Percentiles rank a stretch among this genome's conserved stretches.
These are phyloP conservation scores for Urocynchramus pylzowi DNA, from an alignment of 2,113 vertebrate genomes.

Conservation along the genomic window DNA sequence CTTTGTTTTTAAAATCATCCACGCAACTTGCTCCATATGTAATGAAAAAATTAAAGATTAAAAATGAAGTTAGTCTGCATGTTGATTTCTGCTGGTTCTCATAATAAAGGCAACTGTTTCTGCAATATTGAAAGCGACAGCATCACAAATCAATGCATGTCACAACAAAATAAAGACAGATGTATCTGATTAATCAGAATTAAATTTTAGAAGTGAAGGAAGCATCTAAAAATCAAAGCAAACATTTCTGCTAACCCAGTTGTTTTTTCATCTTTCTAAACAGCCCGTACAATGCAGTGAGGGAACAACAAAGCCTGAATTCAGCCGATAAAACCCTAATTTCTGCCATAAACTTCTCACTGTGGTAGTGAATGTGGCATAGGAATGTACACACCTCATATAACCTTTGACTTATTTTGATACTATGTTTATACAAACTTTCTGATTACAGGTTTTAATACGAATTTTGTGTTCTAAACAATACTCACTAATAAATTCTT, in stretches of 20 bases:
- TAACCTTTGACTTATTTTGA: background rate
- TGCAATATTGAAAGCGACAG: constrained; percentile 64
- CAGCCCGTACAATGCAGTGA: background rate
- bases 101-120: constrained; percentile 68
- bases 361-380: background rate
- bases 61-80: constrained; percentile 49
- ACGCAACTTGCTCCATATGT: background rate
- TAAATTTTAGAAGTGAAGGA: constrained; percentile 68
- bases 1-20: constrained; percentile 30
- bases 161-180: constrained; percentile 72
- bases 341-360: background rate
- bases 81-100: constrained; percentile 54
- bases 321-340: background rate
- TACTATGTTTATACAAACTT: background rate
- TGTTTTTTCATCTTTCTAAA: background rate
- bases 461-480: background rate
- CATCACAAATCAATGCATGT: constrained; percentile 74
- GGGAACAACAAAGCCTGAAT: constrained; percentile 1
- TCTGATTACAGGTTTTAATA: background rate
- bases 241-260: constrained; percentile 20
- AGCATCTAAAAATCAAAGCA: constrained; percentile 64
- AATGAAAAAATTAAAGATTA: constrained; percentile 41
- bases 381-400: background rate
- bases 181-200: constrained; percentile 79
- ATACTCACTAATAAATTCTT: background rate